Base-by-base conservation (phyloP, 2,113 vertebrate species). In the Ploceus nigricollis region DNA sequence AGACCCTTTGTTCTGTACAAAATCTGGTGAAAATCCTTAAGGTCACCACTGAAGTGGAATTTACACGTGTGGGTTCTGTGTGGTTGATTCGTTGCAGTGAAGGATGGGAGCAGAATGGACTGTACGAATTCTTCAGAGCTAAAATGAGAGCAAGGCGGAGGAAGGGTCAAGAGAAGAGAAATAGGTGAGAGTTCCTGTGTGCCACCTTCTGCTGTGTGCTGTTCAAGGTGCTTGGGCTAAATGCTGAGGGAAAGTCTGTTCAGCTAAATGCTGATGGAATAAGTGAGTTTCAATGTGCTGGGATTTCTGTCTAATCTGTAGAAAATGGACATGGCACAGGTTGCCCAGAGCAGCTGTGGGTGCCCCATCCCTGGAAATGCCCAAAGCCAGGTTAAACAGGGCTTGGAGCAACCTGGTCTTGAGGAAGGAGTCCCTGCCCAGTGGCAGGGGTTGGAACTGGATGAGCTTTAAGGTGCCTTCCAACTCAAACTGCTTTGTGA, bases 41-140 rank as follows among this genome's bases (percentile, higher is more conserved):
- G 1, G 14, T 42, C 2, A 2, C 27, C 0, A 0, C 30, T 44
- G 72, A 37, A 31, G 17, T 47, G n/a, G 4, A 33, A 68, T 53
- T 76, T 7, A 51, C 54, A 5, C 0, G 1, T 22, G 23, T 19
- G 39, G 27, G 47, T 87, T 83, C 39, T 71, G 1, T 91, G 77
- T 90, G 90, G 37, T 87, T 94, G 75, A 45, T 87, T 65, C 94
- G 31, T 95, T 91, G 39, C 97, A 99, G 99, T 58, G 99, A 99
- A 97, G 99, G 99, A 84, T 99, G 99, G 99, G 99, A 99, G 96
- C 99, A 99, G 98, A 99, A 99, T 0, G 99, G 99, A 19, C 98
- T 99, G 33, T 99, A 99, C 0, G 99, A 99, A 91, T 99, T 99
- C 96, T 99, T 99, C 97, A 97, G 99, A 95, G 99, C 99, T 68